Base-by-base conservation (phyloP, 2,888 invertebrate genomes). In the Pyralis farinalis region DNA sequence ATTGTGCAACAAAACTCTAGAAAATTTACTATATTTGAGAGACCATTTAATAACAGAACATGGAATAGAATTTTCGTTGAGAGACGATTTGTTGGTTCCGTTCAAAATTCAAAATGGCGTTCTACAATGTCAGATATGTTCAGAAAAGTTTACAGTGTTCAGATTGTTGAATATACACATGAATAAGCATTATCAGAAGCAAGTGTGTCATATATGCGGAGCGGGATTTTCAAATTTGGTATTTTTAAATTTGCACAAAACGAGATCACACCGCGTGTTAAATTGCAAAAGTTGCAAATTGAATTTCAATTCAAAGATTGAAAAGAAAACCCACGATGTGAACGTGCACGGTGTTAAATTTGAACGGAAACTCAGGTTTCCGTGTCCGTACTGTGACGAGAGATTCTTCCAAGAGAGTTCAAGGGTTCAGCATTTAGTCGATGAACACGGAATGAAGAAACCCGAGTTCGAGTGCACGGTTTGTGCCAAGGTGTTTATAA, bases 141-240 rank as follows among this genome's bases (percentile, higher is more conserved):
- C 21, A 0, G 75, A 84, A 44, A 47, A 37, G 0, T 87, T 83
- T 21, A 42, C 46, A 0, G 45, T 66, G 6, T 88, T 88, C 30
- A 55, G 83, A 3, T 42, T 71, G 0, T 46, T 87, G 1, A 86
- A 85, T 27, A 77, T 87, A 1, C 87, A 87, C 39, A 74, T 85
- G 63, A 86, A 87, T 27, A 78, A 58, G 32, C 86, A 88, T 62
- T 87, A 53, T 42, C 77, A 79, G 37, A 86, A 81, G 8, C 78
- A 83, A 42, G 74, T 86, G 0, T 88, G 87, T 12, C 73, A 86
- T 43, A 62, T 81, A 0, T 88, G 87, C 30, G 87, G 87, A 0
- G 69, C 77, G 0, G 82, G 78, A 0, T 88, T 86, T 42, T 73
- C 85, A 0, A 85, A 76, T 58, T 55, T 79, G 30, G 75, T 79